Conservation (phyloP, 2,797 vertebrate genomes). For the Cirrhinus molitorella region DNA sequence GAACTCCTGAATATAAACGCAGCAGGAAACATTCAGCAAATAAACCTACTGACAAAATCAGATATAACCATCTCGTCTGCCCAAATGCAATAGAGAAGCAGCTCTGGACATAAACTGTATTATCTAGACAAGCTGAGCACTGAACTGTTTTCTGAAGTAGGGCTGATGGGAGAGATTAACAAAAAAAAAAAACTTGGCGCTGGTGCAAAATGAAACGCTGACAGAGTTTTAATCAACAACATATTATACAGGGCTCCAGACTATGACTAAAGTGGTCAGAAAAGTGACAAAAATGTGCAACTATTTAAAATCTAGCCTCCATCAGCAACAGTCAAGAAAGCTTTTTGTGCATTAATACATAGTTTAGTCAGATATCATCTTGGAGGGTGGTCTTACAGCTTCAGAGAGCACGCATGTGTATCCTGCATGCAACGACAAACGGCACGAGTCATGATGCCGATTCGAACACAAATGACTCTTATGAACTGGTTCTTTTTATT, state of each 20-base stretch:
- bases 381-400: background rate
- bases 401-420: background rate
- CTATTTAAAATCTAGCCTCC: background rate
- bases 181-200: background rate
- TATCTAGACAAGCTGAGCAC: background rate
- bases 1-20: slow-evolving; percentile 67
- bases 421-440: background rate
- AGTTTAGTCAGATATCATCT: background rate
- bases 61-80: slow-evolving; percentile 37
- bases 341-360: background rate
- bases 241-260: background rate
- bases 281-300: background rate
- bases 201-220: slow-evolving; percentile 1
- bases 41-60: slow-evolving; percentile 59
- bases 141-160: slow-evolving; percentile 21
- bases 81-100: slow-evolving; percentile 29
- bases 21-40: slow-evolving; percentile 69
- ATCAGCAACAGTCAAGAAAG: background rate
- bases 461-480: background rate
- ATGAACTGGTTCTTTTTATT: background rate
- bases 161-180: slow-evolving; percentile 13
- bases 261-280: background rate
- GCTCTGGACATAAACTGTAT: slow-evolving; percentile 14
- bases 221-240: slow-evolving; percentile 14
- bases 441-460: background rate